Percentiles rank a stretch among this genome's conserved stretches.
phyloP scores from a whole-genome alignment of 2,113 vertebrate species.

The Toxotes jaculatrix region DNA sequence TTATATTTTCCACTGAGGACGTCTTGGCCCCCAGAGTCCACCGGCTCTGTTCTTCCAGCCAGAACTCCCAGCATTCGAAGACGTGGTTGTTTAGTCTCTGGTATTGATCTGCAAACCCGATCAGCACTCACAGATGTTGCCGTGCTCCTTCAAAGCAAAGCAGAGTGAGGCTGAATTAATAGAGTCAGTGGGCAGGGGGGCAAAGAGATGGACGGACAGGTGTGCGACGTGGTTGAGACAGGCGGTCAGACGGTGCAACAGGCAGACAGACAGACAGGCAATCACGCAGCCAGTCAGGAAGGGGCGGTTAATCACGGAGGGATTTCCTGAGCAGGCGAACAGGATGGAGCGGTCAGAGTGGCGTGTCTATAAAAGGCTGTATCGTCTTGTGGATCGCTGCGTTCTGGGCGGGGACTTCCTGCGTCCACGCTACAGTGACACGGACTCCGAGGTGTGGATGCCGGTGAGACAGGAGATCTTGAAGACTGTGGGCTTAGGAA shows the following conservation, averaged over 20 bases:
- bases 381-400: constrained; percentile 5
- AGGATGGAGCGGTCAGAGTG: constrained; percentile 1
- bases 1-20: background rate
- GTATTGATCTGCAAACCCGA: constrained; percentile 55
- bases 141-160: constrained; percentile 13
- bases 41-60: background rate
- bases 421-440: constrained; percentile 2
- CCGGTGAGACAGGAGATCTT: background rate
- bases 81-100: constrained; percentile 32
- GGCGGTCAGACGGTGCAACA: background rate
- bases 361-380: constrained; percentile 8
- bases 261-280: constrained; percentile 16
- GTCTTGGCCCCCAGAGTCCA: background rate
- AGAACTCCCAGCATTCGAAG: constrained; percentile 28
- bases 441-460: constrained; percentile 29
- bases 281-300: constrained; percentile 26
- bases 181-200: background rate
- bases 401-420: constrained; percentile 59
- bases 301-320: constrained; percentile 51
- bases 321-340: constrained; percentile 57
- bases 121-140: constrained; percentile 28
- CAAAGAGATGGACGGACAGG: background rate
- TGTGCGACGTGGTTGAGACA: background rate
- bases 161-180: background rate
- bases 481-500: background rate